Evolutionary conservation across 2,113 vertebrate species (phyloP), one percentile per base, ranked within the genome.

Genomic region (Callocephalon fimbriatum): DNA sequence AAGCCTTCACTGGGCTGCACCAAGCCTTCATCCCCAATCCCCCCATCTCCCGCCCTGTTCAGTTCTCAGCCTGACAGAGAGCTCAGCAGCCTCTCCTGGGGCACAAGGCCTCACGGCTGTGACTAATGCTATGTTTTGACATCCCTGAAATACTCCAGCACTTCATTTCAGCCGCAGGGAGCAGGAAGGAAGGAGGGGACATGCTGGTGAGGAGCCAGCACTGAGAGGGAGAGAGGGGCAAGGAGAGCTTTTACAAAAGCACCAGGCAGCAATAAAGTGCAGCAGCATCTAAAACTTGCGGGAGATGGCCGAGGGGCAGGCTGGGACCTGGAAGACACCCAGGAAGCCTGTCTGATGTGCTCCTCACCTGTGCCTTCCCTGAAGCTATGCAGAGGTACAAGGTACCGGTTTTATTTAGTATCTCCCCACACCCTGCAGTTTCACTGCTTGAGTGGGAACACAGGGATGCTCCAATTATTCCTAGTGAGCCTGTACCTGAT

Each of bases 71-170:
- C 95, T 88, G 91, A 62, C 91, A 40, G 53, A 35, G 37, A 62
- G 72, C 92, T 90, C 78, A 4, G 67, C 94, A 83, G 83, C 86
- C 81, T 90, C 86, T 96, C 96, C 95, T 91, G 25, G 9, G 90
- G 88, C 90, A 82, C 47, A 10, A 90, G 91, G 93, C 89, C 93
- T 96, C 83, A 72, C 6, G 14, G 61, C 88, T 63, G 79, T 88
- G 82, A 97, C 95, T 96, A 96, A 97, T n/a, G 51, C 92, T 56
- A 20, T 97, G 87, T 94, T 98, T 96, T 97, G 95, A 97, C 96
- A 96, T 94, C 96, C 90, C 96, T 95, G 95, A 96, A 96, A 97
- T 81, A 90, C 93, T 95, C 96, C 85, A 66, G 79, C 94, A 86
- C 73, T 86, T 91, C 78, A 31, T 93, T 96, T 85, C 70, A 95